A percentile compares a stretch with the other conserved stretches of the same genome.
phyloP scores from a whole-genome alignment of 92 coral and sea anemone genomes.

The Plumapathes pennacea region DNA sequence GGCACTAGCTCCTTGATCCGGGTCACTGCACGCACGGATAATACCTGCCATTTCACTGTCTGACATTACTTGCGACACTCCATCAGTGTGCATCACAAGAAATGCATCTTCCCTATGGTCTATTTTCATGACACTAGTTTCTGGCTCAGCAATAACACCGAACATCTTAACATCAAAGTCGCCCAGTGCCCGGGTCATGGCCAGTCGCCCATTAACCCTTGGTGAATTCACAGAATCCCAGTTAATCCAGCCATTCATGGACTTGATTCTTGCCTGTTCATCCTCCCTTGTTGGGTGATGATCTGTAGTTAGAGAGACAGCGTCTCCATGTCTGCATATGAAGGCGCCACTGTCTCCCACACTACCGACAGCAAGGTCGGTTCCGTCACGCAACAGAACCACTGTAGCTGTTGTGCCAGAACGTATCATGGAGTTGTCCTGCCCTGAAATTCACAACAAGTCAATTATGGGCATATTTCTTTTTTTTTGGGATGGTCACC shows the following conservation, averaged over 20 bases:
- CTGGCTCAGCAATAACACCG: slow-evolving; percentile 92
- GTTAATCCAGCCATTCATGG: slow-evolving; percentile 76
- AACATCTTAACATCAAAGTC: slow-evolving; percentile 87
- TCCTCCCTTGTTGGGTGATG: slow-evolving; percentile 82
- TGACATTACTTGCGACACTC: slow-evolving; percentile 87
- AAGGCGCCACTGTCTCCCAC: slow-evolving; percentile 92
- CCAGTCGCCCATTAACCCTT: slow-evolving; percentile 89
- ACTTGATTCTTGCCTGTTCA: slow-evolving; percentile 67
- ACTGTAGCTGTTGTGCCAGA: slow-evolving; percentile 97
- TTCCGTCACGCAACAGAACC: slow-evolving; percentile 77
- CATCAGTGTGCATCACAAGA: slow-evolving; percentile 84
- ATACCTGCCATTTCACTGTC: slow-evolving; percentile 69
- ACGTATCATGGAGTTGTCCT: slow-evolving; percentile 10
- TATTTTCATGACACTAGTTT: slow-evolving; percentile 52
- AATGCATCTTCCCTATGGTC: slow-evolving; percentile 74
- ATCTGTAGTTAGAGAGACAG: slow-evolving; percentile 65
- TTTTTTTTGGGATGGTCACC: too few species aligned
- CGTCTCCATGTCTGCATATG: slow-evolving; percentile 71
- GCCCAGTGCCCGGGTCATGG: slow-evolving; percentile 95
- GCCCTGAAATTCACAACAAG: slow-evolving; percentile 1
- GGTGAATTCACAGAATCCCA: slow-evolving; percentile 56
- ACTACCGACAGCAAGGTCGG: slow-evolving; percentile 81
- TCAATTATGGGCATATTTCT: background rate
- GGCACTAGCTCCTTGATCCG: slow-evolving; percentile 72
- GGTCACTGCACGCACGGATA: slow-evolving; percentile 73